Evolutionary conservation across 2,797 vertebrate species (phyloP), one percentile per base, ranked within the genome.

Genomic region (Bucorvus abyssinicus): DNA sequence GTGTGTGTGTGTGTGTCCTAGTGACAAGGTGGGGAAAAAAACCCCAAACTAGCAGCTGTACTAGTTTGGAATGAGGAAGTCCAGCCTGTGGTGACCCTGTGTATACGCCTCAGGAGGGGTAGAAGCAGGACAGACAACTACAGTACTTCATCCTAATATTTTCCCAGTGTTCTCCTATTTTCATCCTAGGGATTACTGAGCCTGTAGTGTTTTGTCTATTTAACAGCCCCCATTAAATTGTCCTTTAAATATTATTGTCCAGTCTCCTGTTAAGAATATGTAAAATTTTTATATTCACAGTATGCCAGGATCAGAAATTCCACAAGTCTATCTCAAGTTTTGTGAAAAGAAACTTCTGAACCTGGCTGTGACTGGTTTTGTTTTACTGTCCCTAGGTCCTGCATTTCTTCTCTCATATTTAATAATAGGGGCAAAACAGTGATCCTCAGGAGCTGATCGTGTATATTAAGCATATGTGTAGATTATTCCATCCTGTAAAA

Each of bases 31-130:
- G 6, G 23, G 27, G 7, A 2, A 52, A 3, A 7, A 5, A 38
- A 3, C 2, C 18, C 16, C 29, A 42, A 73, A 0, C 0, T 0
- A 64, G 53, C 44, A 90, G 9, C 29, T 65, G 34, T 27, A 38
- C 21, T 86, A 30, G 16, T 53, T 82, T 32, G 45, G 36, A 55
- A 42, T 4, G 21, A 75, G 19, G 12, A 9, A 14, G 4, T 42
- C 34, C 34, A 50, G 38, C 29, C 30, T 9, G 0, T 65, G 42
- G 16, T 74, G 45, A 61, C 18, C 12, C 18, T 57, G 3, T 0
- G 1, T 49, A 10, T 40, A 22, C 68, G 50, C 12, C 47, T 84
- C 20, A 42, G 53, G 47, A 80, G 36, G 10, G 57, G 21, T 1
- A 87, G 52, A 69, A 91, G 17, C 15, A 56, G 59, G n/a, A 50